phyloP scores from a whole-genome alignment of 2,113 vertebrate species.

The Solea solea region DNA sequence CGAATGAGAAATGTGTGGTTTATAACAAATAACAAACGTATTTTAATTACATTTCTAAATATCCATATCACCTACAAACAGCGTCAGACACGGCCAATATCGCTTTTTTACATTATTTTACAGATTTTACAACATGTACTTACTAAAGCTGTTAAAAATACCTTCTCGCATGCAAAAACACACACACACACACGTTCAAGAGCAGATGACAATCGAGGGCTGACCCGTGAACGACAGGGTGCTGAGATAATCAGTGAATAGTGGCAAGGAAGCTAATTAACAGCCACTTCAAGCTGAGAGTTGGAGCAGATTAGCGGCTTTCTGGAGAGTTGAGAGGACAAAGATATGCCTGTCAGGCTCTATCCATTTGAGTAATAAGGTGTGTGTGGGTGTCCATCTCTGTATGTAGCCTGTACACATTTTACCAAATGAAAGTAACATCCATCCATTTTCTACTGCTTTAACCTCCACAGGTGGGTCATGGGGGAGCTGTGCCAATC shows the following conservation, averaged over 20 bases:
- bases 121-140: background rate
- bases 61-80: too few relatives aligned
- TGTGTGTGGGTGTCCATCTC: conserved; percentile 21
- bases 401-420: background rate
- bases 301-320: conserved; percentile 66
- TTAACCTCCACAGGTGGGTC: too few relatives aligned
- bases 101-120: too few relatives aligned
- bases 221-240: conserved; percentile 41
- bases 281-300: conserved; percentile 61
- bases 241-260: conserved; percentile 57
- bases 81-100: too few relatives aligned
- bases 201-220: conserved; percentile 41
- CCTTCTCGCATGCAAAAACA: background rate
- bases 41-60: too few relatives aligned
- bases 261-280: conserved; percentile 67
- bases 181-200: conserved; percentile 14
- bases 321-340: conserved; percentile 65
- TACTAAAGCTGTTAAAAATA: conserved; percentile 11
- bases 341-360: conserved; percentile 70
- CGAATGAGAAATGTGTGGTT: too few relatives aligned
- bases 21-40: too few relatives aligned
- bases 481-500: too few relatives aligned
- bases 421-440: background rate
- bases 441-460: too few relatives aligned
- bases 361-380: conserved; percentile 69